Conservation (phyloP, 2,113 vertebrate species). For the Chlorodrepanis virens region DNA sequence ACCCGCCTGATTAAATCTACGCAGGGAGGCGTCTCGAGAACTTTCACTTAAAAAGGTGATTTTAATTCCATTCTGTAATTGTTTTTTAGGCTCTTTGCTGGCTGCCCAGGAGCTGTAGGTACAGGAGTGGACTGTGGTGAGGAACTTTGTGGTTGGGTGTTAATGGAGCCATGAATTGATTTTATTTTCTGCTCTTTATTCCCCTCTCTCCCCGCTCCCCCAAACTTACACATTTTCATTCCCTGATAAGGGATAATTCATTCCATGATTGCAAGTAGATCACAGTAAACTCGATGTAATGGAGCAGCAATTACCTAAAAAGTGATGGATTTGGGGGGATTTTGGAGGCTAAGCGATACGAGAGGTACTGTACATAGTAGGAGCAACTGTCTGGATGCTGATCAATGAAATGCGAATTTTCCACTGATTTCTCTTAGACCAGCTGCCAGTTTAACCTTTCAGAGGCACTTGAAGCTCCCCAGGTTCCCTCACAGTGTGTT, state of each 20-base stretch:
- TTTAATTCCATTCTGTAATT: conserved; percentile 17
- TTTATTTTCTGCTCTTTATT: conserved; percentile 32
- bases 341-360: conserved; percentile 20
- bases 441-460: not conserved
- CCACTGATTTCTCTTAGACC: not conserved
- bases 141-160: not conserved
- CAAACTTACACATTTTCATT: not conserved
- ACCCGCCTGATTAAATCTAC: conserved; percentile 17
- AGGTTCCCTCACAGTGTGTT: not conserved
- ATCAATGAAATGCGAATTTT: not conserved
- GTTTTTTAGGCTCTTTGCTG: not conserved
- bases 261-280: conserved; percentile 41
- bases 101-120: not conserved
- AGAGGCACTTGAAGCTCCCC: not conserved
- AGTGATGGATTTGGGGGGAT: conserved; percentile 47
- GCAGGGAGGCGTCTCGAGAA: not conserved
- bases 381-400: conserved; percentile 1
- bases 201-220: not conserved
- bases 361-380: not conserved
- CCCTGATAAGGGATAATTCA: not conserved
- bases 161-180: conserved; percentile 43
- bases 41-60: conserved; percentile 3
- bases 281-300: conserved; percentile 53
- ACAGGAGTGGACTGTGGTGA: not conserved
- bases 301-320: conserved; percentile 69